Conservation (phyloP, 2,113 vertebrate genomes). For the Hippocampus zosterae region DNA sequence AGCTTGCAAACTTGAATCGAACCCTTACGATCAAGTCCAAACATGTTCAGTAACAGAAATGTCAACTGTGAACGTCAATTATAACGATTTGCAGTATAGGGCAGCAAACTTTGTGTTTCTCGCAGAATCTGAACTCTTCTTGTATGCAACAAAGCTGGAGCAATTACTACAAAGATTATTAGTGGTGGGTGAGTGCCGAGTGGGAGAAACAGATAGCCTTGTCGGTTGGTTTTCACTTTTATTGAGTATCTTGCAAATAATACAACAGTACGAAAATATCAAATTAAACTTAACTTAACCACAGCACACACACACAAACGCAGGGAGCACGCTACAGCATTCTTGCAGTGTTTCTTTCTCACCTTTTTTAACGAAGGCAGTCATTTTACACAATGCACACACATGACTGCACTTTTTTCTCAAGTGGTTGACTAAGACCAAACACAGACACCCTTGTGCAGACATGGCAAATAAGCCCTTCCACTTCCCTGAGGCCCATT, state of each 20-base stretch:
- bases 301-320: neutral
- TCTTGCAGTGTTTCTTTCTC: neutral
- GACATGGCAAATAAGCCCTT: constrained; percentile 41
- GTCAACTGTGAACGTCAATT: too few relatives aligned
- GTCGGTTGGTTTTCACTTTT: neutral
- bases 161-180: too few relatives aligned
- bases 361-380: constrained; percentile 13
- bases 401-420: constrained; percentile 11
- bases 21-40: neutral
- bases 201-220: too few relatives aligned
- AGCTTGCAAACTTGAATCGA: neutral
- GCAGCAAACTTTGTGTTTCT: neutral
- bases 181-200: neutral
- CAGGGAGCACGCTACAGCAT: neutral
- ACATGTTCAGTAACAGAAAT: too few relatives aligned
- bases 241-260: neutral
- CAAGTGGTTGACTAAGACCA: constrained; percentile 35
- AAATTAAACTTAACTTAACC: neutral
- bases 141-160: neutral
- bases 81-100: too few relatives aligned
- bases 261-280: neutral
- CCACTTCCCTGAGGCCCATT: constrained; percentile 48
- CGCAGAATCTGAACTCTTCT: neutral
- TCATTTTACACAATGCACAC: constrained; percentile 7
- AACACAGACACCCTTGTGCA: constrained; percentile 40